Conservation (phyloP, 2,113 vertebrate species). For the Percopsis transmontana region DNA sequence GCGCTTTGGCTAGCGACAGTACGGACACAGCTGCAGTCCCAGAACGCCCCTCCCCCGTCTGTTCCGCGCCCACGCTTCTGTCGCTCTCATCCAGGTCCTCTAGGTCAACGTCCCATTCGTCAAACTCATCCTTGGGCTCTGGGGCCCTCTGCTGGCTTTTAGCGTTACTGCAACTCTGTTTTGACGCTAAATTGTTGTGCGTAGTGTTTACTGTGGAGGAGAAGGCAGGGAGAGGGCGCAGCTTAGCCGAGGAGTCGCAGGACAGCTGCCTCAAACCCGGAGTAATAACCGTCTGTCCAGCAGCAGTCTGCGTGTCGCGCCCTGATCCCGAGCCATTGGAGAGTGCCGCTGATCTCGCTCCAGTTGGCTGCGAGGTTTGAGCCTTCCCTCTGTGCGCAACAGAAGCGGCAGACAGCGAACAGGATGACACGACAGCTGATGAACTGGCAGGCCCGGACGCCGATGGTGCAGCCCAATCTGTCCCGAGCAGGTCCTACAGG, state of each 20-base stretch:
- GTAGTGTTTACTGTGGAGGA: not conserved
- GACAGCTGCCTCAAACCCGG: slow-evolving; percentile 43
- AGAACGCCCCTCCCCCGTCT: slow-evolving; percentile 6
- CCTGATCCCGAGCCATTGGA: slow-evolving; percentile 22
- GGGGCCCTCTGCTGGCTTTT: slow-evolving; percentile 6
- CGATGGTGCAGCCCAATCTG: slow-evolving; percentile 66
- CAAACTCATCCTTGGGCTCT: slow-evolving; percentile 73
- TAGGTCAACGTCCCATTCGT: slow-evolving; percentile 80
- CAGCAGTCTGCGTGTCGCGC: slow-evolving; percentile 9
- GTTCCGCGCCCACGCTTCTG: slow-evolving; percentile 21
- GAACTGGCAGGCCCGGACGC: slow-evolving; percentile 35
- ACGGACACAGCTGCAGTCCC: not conserved
- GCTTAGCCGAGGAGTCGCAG: slow-evolving; percentile 9
- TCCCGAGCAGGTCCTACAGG: slow-evolving; percentile 72
- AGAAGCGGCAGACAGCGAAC: slow-evolving; percentile 34
- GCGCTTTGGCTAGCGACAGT: slow-evolving; percentile 34
- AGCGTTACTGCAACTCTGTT: not conserved
- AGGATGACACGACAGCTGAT: slow-evolving; percentile 49
- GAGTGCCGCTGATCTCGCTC: slow-evolving; percentile 16
- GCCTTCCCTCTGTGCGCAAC: slow-evolving; percentile 28
- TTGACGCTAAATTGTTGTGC: slow-evolving; percentile 8
- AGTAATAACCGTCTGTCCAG: slow-evolving; percentile 41
- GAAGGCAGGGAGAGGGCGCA: no score
- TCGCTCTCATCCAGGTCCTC: slow-evolving; percentile 75
- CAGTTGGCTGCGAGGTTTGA: slow-evolving; percentile 26